Evolutionary conservation across 2,888 invertebrate species (phyloP), one percentile per base, ranked within the genome.

Genomic region (Lasius fuliginosus): DNA sequence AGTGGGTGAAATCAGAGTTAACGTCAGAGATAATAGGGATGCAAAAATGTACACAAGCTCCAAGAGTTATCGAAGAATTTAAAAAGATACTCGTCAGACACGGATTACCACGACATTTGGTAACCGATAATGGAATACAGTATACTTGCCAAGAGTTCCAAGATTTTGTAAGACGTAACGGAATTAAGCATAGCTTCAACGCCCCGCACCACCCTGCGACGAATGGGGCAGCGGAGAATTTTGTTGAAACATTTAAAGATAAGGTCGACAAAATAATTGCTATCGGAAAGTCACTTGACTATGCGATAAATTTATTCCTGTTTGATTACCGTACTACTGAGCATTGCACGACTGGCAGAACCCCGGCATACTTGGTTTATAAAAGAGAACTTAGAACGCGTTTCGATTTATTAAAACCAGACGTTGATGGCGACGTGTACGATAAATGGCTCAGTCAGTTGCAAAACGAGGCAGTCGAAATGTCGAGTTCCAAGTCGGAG

Each of bases 21-120:
- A 15, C 8, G 1, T 60, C 30, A 1, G 82, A 86, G 8, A n/a
- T 86, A 11, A 74, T 73, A 1, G 56, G 82, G 12, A 62, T 75
- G 12, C 1, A 49, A 0, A 27, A 40, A 0, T 65, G 33, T 23
- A 85, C 84, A 0, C n/a, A 65, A 15, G 9, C 60, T 2, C 9
- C 30, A 0, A 65, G 18, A 73, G 8, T 69, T 0, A 84, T 87
- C 0, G 18, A 42, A 18, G 64, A 56, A 8, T 60, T 87, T 2
- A 58, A 84, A 0, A 56, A 79, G 0, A 0, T 85, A 0, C 65
- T 87, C 2, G 33, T n/a, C 1, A 8, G 82, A 0, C 79, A 30
- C 18, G 84, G 79, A 0, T 4, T 82, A 3, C 85, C 85, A 3
- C 49, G 1, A 23, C 82, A 75, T 18, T 8, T 82, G 5, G 33